These are phyloP conservation scores for Apis mellifera DNA, from an alignment of 1,140 invertebrate species.

Conservation along the genomic window DNA sequence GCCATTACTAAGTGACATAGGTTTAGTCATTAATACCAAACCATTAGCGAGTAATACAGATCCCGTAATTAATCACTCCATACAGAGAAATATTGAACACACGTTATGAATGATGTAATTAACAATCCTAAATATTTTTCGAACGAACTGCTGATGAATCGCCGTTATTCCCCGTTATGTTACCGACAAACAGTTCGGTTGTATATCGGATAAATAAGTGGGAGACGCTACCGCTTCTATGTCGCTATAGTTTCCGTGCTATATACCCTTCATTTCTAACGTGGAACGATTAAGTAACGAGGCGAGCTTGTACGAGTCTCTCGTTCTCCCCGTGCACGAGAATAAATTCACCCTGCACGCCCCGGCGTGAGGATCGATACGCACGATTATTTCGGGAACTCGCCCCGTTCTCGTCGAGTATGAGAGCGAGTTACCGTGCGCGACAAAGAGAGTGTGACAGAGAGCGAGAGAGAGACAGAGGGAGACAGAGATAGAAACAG, in stretches of 20 bases:
- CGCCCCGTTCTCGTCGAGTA: slow-evolving; percentile 58
- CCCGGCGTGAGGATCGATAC: slow-evolving; percentile 67
- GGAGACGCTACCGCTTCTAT: slow-evolving; percentile 7
- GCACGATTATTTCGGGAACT: slow-evolving; percentile 72
- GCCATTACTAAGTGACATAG: not conserved
- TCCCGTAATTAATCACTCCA: not conserved
- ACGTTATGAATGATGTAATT: not conserved
- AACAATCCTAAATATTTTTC: not conserved
- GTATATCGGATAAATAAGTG: slow-evolving; percentile 15
- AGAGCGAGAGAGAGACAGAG: not conserved
- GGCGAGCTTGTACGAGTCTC: slow-evolving; percentile 52
- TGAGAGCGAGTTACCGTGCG: slow-evolving; percentile 47
- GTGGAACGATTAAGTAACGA: slow-evolving; percentile 65
- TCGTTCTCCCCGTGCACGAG: slow-evolving; percentile 63
- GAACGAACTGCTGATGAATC: not conserved
- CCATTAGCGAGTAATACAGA: not conserved
- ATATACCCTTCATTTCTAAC: slow-evolving; percentile 61
- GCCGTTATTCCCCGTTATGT: slow-evolving; percentile 5
- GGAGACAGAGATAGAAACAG: not conserved
- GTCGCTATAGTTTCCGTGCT: slow-evolving; percentile 44
- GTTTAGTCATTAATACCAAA: no score
- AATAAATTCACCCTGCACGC: slow-evolving; percentile 68
- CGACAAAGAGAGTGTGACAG: slow-evolving; percentile 11
- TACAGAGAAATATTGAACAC: not conserved
- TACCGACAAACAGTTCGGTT: not conserved